Evolutionary conservation across 2,113 vertebrate genomes (phyloP).

Genomic region (Platichthys flesus): DNA sequence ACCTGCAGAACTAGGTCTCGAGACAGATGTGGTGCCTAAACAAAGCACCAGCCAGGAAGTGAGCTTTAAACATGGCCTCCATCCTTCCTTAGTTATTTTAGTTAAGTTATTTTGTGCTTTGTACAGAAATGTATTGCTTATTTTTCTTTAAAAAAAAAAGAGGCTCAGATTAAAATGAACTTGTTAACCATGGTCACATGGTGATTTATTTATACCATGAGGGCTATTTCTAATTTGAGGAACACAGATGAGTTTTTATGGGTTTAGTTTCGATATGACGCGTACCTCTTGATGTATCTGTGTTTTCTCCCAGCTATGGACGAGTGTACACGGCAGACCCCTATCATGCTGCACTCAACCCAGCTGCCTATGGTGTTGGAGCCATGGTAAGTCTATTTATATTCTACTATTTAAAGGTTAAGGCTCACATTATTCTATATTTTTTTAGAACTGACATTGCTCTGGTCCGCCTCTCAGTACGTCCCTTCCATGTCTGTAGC

Average conservation of each 20-base stretch:
- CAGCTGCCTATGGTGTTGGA: conserved; percentile 97
- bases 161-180: too few species aligned
- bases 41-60: background rate
- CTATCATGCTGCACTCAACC: conserved; percentile 95
- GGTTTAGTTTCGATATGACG: background rate
- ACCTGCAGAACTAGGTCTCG: background rate
- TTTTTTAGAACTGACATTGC: background rate
- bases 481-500: too few species aligned
- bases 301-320: conserved; percentile 86
- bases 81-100: background rate
- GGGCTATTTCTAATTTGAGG: background rate
- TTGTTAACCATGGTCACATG: background rate
- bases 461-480: too few species aligned
- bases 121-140: background rate
- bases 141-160: background rate
- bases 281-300: background rate
- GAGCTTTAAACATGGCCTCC: background rate
- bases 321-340: conserved; percentile 98
- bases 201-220: background rate
- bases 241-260: background rate
- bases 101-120: background rate
- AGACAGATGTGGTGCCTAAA: background rate
- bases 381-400: conserved; percentile 89
- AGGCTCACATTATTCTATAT: background rate
- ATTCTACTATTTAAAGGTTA: background rate